Conservation (phyloP, 2,797 vertebrate genomes). For the Semaprochilodus insignis region DNA sequence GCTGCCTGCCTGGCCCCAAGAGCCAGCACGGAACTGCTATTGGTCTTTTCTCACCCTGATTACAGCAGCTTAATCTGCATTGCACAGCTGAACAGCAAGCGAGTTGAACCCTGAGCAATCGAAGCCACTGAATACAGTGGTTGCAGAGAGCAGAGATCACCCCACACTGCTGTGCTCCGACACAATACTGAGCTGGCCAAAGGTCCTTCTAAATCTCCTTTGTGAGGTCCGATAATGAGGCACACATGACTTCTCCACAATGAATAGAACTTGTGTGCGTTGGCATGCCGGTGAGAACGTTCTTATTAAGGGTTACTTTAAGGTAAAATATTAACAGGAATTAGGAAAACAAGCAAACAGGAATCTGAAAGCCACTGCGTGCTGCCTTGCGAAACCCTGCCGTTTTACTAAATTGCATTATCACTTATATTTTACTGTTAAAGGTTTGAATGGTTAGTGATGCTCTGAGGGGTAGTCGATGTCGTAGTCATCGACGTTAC, state of each 20-base stretch:
- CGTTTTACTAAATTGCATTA: no score
- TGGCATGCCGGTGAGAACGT: not conserved
- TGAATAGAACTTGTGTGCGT: not conserved
- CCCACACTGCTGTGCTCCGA: not conserved
- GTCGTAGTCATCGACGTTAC: no score
- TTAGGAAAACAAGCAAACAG: not conserved
- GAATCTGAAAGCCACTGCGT: not conserved
- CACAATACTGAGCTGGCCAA: not conserved
- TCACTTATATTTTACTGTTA: no score
- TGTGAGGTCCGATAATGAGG: not conserved
- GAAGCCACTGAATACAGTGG: not conserved
- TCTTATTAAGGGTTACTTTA: not conserved
- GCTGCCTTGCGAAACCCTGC: no score
- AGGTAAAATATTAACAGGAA: not conserved
- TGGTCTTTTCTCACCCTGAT: conserved; percentile 44
- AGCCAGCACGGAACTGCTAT: not conserved
- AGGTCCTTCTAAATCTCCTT: not conserved
- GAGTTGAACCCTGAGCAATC: conserved; percentile 14
- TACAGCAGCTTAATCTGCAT: conserved; percentile 32
- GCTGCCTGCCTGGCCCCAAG: conserved; percentile 42
- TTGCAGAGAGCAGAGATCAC: conserved; percentile 2
- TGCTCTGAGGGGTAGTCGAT: not conserved
- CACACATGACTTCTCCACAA: not conserved
- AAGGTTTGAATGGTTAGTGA: not conserved
- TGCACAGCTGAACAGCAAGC: conserved; percentile 4